Conservation (phyloP, 2,113 vertebrate species). For the Nettapus auritus region DNA sequence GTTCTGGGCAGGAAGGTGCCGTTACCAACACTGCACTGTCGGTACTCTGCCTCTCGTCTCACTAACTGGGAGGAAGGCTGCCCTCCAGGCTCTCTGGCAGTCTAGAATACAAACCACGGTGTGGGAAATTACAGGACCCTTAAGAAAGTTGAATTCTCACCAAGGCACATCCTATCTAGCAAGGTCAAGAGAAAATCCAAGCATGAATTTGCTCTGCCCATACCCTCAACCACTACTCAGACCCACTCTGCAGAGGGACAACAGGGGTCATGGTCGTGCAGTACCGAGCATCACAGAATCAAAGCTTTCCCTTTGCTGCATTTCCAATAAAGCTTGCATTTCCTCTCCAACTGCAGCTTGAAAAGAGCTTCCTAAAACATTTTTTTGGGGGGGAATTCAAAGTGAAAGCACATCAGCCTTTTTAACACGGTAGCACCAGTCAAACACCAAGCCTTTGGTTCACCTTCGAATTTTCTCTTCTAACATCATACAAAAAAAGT, state of each 20-base stretch:
- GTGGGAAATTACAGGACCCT: background rate
- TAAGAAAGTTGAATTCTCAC: background rate
- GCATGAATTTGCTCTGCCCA: background rate
- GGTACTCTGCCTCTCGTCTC: background rate
- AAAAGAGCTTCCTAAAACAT: background rate
- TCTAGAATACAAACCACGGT: background rate
- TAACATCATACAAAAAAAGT: conserved; percentile 30
- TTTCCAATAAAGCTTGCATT: background rate
- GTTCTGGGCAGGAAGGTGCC: background rate
- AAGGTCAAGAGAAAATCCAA: background rate
- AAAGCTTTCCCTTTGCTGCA: background rate
- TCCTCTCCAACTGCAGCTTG: background rate
- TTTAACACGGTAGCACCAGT: conserved; percentile 3
- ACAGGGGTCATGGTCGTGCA: background rate
- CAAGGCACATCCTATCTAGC: background rate
- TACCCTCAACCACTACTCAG: background rate
- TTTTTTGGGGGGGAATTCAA: conserved; percentile 35
- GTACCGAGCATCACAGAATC: background rate
- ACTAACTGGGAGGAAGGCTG: background rate
- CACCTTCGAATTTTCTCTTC: conserved; percentile 21
- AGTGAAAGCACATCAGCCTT: conserved; percentile 29
- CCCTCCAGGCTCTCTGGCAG: background rate
- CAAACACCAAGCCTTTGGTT: conserved; percentile 41
- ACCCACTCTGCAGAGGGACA: background rate
- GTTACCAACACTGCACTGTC: background rate